These are phyloP conservation scores for Henricia sp. DNA, from an alignment of 53 echinoderm and acorn worm genomes.

Conservation along the genomic window DNA sequence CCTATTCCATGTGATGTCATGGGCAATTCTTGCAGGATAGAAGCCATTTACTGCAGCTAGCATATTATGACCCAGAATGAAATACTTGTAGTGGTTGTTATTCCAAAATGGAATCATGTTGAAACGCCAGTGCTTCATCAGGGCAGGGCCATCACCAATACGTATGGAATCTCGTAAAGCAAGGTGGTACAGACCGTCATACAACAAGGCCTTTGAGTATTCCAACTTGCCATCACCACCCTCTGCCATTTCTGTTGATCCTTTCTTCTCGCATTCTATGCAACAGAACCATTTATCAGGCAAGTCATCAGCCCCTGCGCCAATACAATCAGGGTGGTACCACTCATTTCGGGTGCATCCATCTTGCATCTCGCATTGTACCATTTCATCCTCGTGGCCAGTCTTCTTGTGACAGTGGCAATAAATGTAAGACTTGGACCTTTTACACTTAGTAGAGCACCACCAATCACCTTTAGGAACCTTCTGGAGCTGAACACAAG, in stretches of 20 bases:
- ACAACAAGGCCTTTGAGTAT: background rate
- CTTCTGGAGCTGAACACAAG: constrained; percentile 18
- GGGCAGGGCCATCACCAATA: background rate
- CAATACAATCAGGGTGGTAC: background rate
- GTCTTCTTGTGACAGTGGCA: background rate
- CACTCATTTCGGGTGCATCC: background rate
- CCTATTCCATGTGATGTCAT: constrained; percentile 2
- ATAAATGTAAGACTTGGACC: background rate
- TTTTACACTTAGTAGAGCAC: constrained; percentile 34
- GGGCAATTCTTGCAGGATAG: background rate
- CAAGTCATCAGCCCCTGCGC: background rate
- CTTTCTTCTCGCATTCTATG: background rate
- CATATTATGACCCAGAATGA: background rate
- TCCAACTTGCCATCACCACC: background rate
- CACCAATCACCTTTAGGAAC: constrained; percentile 31
- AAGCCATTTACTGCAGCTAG: background rate
- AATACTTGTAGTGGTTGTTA: background rate
- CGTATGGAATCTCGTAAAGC: background rate
- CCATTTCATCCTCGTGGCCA: constrained; percentile 6
- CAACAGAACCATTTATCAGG: background rate
- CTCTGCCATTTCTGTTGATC: background rate
- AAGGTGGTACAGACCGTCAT: background rate
- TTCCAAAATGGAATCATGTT: background rate
- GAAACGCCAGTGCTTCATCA: background rate
- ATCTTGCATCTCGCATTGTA: background rate